Percentiles rank a stretch among this genome's conserved stretches.
phyloP scores from a whole-genome alignment of 2,888 invertebrate genomes.

The Flabesymbios commensalis region DNA sequence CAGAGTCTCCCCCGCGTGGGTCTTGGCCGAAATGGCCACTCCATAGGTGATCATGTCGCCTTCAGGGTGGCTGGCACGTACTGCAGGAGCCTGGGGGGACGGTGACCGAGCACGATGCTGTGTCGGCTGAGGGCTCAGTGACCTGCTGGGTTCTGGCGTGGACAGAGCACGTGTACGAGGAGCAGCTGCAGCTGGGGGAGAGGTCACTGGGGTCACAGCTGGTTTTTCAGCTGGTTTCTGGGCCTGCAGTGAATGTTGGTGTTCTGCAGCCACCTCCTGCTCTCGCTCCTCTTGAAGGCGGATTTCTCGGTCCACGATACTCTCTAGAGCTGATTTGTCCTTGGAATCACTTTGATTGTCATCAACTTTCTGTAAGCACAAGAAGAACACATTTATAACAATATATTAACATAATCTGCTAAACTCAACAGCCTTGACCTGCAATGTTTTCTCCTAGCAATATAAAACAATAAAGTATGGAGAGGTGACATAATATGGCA shows the following conservation, averaged over 20 bases:
- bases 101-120: background rate
- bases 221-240: background rate
- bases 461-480: too few species aligned
- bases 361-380: too few species aligned
- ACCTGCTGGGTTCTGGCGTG: background rate
- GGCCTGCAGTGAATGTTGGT: background rate
- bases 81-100: background rate
- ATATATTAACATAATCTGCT: too few species aligned
- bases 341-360: too few species aligned
- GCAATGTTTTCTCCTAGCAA: too few species aligned
- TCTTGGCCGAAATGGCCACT: slow-evolving; percentile 40
- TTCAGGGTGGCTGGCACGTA: background rate
- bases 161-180: background rate
- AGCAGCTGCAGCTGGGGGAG: background rate
- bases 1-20: slow-evolving; percentile 54
- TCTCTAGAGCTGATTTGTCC: too few species aligned
- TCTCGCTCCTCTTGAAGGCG: slow-evolving; percentile 51
- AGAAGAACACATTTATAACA: too few species aligned
- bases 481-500: too few species aligned
- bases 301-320: slow-evolving; percentile 48
- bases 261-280: slow-evolving; percentile 28
- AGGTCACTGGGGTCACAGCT: background rate
- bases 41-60: slow-evolving; percentile 35
- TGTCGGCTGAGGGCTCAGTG: background rate
- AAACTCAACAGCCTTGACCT: too few species aligned